phyloP scores from a whole-genome alignment of 2,113 vertebrate genomes.

The Neodontobutis hainanensis region DNA sequence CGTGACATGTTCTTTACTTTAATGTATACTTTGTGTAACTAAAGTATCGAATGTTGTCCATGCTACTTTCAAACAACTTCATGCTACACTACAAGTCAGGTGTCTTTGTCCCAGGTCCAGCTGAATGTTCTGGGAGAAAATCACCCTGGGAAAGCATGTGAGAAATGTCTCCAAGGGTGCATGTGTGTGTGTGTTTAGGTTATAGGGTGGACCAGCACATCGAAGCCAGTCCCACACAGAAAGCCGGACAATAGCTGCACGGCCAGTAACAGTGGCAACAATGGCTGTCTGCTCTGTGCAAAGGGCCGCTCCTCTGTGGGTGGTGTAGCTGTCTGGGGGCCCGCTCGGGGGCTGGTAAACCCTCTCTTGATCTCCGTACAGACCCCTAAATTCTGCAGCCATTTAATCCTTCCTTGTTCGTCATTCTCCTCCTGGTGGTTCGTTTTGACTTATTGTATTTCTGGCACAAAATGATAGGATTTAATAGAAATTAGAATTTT shows the following conservation, averaged over 20 bases:
- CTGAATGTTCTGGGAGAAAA: constrained; percentile 45
- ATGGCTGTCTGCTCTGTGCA: constrained; percentile 61
- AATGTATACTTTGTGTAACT: background rate
- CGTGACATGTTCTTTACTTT: background rate
- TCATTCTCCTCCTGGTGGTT: background rate
- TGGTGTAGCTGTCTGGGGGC: constrained; percentile 62
- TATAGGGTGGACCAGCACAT: constrained; percentile 64
- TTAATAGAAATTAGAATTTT: background rate
- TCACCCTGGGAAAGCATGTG: constrained; percentile 68
- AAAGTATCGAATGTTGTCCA: background rate
- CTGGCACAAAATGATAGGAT: background rate
- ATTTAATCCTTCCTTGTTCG: constrained; percentile 11
- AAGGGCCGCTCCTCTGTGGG: constrained; percentile 67
- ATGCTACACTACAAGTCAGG: constrained; percentile 25
- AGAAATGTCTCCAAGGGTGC: constrained; percentile 51
- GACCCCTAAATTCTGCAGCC: constrained; percentile 4
- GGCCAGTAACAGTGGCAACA: constrained; percentile 71
- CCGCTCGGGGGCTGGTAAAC: constrained; percentile 42
- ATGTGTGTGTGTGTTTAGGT: constrained; percentile 51
- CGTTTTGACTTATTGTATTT: background rate
- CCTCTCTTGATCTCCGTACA: constrained; percentile 26
- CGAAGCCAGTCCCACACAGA: constrained; percentile 65
- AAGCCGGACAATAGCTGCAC: constrained; percentile 72
- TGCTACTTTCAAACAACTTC: background rate
- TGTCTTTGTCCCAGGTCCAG: constrained; percentile 36